Conservation (phyloP, 2,888 invertebrate genomes). For the Lycophotia porphyrea region DNA sequence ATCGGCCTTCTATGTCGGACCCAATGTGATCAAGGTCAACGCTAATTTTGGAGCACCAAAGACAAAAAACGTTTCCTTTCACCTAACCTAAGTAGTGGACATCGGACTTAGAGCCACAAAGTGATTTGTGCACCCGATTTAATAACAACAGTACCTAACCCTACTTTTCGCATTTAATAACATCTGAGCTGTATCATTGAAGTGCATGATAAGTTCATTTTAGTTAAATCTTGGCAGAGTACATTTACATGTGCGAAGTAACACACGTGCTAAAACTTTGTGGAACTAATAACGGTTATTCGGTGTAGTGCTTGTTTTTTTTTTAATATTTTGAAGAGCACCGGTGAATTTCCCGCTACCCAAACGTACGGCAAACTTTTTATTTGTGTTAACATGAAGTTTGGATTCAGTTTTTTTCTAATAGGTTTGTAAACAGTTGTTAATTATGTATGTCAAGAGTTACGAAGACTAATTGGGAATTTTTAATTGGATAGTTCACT, state of each 20-base stretch:
- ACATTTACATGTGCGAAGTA: constrained; percentile 67
- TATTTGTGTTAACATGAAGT: constrained; percentile 61
- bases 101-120: constrained; percentile 51
- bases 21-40: constrained; percentile 77
- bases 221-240: constrained; percentile 73
- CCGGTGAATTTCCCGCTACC: constrained; percentile 28
- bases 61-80: constrained; percentile 75
- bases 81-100: constrained; percentile 69
- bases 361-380: constrained; percentile 27
- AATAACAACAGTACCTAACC: constrained; percentile 67
- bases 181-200: constrained; percentile 70
- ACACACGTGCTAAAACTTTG: constrained; percentile 58
- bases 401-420: constrained; percentile 60
- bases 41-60: constrained; percentile 75
- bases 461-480: background rate
- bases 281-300: constrained; percentile 49
- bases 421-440: constrained; percentile 64
- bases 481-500: background rate
- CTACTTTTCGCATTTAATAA: constrained; percentile 80
- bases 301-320: constrained; percentile 37
- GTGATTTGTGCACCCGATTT: constrained; percentile 53
- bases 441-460: background rate
- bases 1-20: constrained; percentile 53
- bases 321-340: constrained; percentile 28
- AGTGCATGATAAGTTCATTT: constrained; percentile 81